Evolutionary conservation across 2,113 vertebrate genomes (phyloP).

Genomic region (Damaliscus lunatus): DNA sequence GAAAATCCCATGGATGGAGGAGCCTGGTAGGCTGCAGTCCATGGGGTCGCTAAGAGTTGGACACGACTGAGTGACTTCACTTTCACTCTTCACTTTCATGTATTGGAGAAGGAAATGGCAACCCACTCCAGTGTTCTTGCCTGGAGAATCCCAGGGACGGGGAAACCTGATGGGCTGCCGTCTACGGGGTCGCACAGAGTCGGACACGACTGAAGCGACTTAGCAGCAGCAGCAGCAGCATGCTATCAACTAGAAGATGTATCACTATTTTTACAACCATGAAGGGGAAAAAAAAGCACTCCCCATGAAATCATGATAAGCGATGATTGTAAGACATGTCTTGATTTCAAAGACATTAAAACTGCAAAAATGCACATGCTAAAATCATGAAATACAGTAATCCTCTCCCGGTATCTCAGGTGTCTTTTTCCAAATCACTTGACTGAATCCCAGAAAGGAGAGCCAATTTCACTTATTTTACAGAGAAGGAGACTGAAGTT

Average conservation of each 20-base stretch:
- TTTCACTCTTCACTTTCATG: no score
- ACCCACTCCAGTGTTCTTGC: no score
- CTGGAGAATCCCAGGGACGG: no score
- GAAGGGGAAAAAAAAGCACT: background rate
- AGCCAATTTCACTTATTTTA: background rate
- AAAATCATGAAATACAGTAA: background rate
- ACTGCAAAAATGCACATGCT: background rate
- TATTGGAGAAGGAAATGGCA: no score
- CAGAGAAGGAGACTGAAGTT: background rate
- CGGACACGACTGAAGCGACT: no score
- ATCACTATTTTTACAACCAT: background rate
- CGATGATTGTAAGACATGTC: background rate
- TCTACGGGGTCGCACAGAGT: no score
- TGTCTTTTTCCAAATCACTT: background rate
- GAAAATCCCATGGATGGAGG: no score
- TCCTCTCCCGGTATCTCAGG: background rate
- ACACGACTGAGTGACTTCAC: no score
- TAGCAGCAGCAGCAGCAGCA: no score
- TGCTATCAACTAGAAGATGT: background rate
- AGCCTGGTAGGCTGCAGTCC: no score
- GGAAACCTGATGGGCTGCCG: no score
- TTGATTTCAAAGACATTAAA: conserved; percentile 32
- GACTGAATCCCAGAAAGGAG: background rate
- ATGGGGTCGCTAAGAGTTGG: no score
- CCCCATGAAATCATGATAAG: background rate